Evolutionary conservation across 2,113 vertebrate genomes (phyloP), one percentile per base, ranked within the genome.

Genomic region (Passer domesticus): DNA sequence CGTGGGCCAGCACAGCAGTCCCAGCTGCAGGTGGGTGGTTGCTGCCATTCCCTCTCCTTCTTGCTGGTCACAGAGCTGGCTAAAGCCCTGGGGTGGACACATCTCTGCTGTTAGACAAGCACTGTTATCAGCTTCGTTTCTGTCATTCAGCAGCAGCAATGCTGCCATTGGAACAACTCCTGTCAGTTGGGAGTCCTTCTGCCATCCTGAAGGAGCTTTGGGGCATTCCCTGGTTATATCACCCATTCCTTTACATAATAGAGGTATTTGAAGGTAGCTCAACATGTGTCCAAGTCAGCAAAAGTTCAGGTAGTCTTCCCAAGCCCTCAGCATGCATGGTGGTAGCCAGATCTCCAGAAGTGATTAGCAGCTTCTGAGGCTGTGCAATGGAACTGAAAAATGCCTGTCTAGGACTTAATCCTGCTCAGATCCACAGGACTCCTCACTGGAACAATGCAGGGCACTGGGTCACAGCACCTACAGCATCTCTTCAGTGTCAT

Each of bases 1-100:
- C 0, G 0, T 13, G 14, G 25, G 20, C 37, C 58, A 66, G 50
- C 1, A 0, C n/a, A 31, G 83, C 60, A 66, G 25, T 47, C n/a
- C 25, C 33, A 17, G 47, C 28, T 85, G 46, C 28, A 58, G n/a
- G 39, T 44, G 39, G 23, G 23, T 52, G 35, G 53, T 55, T 85
- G 28, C 31, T 17, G 7, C 18, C 63, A 39, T 58, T 43, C n/a
- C 56, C 81, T 72, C 69, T 83, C 33, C 39, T 86, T 46, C 70
- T 46, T 30, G 14, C 58, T 47, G 77, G 24, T 84, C 70, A 58
- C 37, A 55, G 60, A 2, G 0, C 50, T 87, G 64, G 56, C 47
- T 82, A 52, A 64, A 82, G 62, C 35, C 47, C 47, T 58, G 53
- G 11, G 21, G 31, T 72, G 35, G 49, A n/a, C n/a, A 27, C 49